These are phyloP conservation scores for Eublepharis macularius DNA, from an alignment of 2,113 vertebrate genomes.

Conservation along the genomic window DNA sequence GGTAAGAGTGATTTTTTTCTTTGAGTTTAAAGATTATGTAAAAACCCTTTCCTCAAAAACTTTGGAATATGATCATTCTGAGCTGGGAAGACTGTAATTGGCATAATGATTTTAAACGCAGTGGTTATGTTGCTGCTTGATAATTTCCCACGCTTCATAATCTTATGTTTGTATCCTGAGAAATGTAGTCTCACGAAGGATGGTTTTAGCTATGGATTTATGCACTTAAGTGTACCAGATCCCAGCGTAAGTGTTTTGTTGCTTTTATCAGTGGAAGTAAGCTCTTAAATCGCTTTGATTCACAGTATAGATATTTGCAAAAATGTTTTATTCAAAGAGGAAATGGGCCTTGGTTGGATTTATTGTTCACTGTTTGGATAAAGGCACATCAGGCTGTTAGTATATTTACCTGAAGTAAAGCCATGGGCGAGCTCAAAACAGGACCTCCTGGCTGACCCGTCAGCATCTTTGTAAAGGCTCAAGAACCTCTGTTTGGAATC, in stretches of 20 bases:
- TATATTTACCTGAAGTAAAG: not conserved
- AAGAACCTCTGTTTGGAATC: not conserved
- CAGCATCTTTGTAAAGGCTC: not conserved
- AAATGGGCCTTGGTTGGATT: not conserved
- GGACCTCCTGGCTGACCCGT: not conserved
- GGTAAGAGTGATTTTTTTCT: not conserved
- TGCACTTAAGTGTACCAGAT: conserved; percentile 38
- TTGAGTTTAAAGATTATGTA: not conserved
- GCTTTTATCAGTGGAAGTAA: conserved; percentile 7
- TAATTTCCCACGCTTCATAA: conserved; percentile 26
- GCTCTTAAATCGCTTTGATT: not conserved
- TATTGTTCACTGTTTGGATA: not conserved
- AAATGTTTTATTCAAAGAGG: not conserved
- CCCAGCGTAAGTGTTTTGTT: conserved; percentile 51
- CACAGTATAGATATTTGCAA: too few relatives aligned
- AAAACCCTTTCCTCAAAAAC: not conserved
- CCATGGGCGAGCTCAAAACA: not conserved
- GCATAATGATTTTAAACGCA: not conserved
- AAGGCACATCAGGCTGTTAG: not conserved
- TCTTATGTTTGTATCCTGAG: conserved; percentile 38
- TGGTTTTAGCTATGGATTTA: conserved; percentile 27
- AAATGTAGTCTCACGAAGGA: conserved; percentile 11
- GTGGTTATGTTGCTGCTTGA: not conserved
- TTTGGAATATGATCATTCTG: conserved; percentile 26
- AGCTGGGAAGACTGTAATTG: conserved; percentile 21